Percentiles rank a stretch among this genome's conserved stretches.
These are phyloP conservation scores for Protula sp. DNA, from an alignment of 2,888 invertebrate species.

Conservation along the genomic window DNA sequence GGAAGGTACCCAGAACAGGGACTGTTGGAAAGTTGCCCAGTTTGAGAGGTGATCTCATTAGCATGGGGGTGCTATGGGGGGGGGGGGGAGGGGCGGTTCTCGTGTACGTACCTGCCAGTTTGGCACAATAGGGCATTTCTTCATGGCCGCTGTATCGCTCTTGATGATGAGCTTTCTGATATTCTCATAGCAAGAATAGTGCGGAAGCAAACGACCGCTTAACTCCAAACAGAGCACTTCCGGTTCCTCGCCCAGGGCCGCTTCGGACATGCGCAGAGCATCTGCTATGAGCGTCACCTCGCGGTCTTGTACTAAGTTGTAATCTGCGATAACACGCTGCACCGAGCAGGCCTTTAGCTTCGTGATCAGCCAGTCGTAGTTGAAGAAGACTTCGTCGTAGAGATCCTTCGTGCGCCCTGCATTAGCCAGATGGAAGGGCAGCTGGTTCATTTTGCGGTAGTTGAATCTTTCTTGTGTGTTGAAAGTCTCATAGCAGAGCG, in stretches of 20 bases:
- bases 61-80: too few relatives aligned
- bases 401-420: constrained; percentile 3
- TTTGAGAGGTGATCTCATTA: too few relatives aligned
- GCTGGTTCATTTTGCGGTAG: constrained; percentile 23
- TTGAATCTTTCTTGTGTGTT: constrained; percentile 16
- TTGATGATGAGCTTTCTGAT: constrained; percentile 34
- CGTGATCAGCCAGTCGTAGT: constrained; percentile 14
- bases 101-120: constrained; percentile 29
- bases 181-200: constrained; percentile 22
- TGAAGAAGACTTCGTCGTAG: constrained; percentile 15
- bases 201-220: constrained; percentile 21
- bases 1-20: too few relatives aligned
- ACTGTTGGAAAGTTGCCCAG: too few relatives aligned
- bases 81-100: too few relatives aligned
- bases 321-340: constrained; percentile 13
- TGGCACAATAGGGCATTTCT: constrained; percentile 36
- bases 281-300: constrained; percentile 90
- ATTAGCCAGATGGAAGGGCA: constrained; percentile 20
- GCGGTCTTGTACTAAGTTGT: constrained; percentile 54
- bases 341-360: constrained; percentile 16
- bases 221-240: constrained; percentile 15
- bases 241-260: constrained; percentile 59
- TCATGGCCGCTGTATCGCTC: constrained; percentile 34
- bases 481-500: constrained; percentile 17
- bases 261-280: constrained; percentile 84